Percentiles rank a stretch among this genome's conserved stretches.
Conservation (phyloP, 2,797 vertebrate genomes). For the Betta splendens region DNA sequence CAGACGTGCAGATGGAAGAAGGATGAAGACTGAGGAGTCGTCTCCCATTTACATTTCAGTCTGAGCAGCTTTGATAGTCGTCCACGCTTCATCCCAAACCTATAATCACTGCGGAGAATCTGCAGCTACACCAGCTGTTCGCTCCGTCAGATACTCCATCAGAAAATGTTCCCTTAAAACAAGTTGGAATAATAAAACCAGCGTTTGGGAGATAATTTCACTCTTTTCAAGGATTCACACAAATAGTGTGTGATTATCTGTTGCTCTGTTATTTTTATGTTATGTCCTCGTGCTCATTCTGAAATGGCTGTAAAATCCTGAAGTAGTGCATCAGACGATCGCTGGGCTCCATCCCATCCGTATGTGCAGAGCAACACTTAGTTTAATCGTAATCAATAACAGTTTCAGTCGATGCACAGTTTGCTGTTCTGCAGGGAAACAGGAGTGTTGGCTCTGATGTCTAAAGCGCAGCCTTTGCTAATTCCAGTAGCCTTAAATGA, state of each 20-base stretch:
- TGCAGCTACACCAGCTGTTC: conserved; percentile 13
- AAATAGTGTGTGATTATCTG: conserved; percentile 32
- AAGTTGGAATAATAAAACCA: conserved; percentile 8
- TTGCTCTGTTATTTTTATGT: conserved; percentile 1
- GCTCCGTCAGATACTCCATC: conserved; percentile 8
- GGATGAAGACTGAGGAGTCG: conserved; percentile 3
- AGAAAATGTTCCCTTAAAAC: conserved; percentile 22
- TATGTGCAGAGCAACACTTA: no score
- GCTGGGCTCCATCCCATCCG: no score
- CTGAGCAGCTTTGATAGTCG: conserved; percentile 7
- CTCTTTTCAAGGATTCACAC: conserved; percentile 17
- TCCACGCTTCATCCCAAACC: conserved; percentile 18
- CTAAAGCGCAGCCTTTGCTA: no score
- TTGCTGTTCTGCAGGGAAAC: no score
- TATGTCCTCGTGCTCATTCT: conserved; percentile 14
- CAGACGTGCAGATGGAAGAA: conserved; percentile 2
- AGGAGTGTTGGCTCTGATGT: no score
- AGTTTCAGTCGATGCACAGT: no score
- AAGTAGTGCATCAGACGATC: no score
- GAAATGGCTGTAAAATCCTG: conserved; percentile 23
- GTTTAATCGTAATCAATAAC: no score
- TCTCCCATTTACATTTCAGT: conserved; percentile 18
- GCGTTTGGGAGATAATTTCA: neutral
- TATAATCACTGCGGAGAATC: conserved; percentile 19
- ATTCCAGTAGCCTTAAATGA: no score